These are phyloP conservation scores for Sinocyclocheilus rhinocerous DNA, from an alignment of 2,113 vertebrate genomes.

Conservation along the genomic window DNA sequence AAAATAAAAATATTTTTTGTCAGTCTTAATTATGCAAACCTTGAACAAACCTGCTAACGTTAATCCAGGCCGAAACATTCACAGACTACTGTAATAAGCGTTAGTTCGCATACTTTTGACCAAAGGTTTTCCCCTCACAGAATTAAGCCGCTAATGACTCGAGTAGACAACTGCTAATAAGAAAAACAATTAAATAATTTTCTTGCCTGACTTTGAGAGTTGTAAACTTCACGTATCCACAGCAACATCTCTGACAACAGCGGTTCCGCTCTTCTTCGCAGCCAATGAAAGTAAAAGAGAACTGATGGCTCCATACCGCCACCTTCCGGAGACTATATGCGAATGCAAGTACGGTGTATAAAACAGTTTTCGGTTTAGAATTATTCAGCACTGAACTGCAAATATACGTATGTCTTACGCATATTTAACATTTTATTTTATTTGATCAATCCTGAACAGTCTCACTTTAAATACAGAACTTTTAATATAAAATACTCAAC, in stretches of 20 bases:
- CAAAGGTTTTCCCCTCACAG: neutral
- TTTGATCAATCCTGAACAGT: neutral
- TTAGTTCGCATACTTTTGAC: neutral
- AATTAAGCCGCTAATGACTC: neutral
- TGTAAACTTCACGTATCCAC: constrained; percentile 5
- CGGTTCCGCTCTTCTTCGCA: constrained; percentile 31
- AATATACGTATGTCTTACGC: neutral
- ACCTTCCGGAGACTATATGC: neutral
- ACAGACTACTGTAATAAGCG: neutral
- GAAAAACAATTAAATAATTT: neutral
- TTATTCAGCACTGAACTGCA: neutral
- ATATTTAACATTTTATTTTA: neutral
- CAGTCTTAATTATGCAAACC: neutral
- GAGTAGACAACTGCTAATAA: neutral
- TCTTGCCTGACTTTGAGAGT: neutral
- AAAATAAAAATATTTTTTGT: neutral
- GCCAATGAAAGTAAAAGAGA: neutral
- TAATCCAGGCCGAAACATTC: neutral
- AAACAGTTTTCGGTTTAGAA: neutral
- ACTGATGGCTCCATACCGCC: neutral
- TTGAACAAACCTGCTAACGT: neutral
- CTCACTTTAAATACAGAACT: neutral
- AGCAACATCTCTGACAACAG: neutral
- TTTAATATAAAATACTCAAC: neutral
- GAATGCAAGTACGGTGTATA: neutral